Percentiles rank a stretch among this genome's conserved stretches.
Evolutionary conservation across 2,888 invertebrate species (phyloP).

Genomic region (Drosophila multiciliata): DNA sequence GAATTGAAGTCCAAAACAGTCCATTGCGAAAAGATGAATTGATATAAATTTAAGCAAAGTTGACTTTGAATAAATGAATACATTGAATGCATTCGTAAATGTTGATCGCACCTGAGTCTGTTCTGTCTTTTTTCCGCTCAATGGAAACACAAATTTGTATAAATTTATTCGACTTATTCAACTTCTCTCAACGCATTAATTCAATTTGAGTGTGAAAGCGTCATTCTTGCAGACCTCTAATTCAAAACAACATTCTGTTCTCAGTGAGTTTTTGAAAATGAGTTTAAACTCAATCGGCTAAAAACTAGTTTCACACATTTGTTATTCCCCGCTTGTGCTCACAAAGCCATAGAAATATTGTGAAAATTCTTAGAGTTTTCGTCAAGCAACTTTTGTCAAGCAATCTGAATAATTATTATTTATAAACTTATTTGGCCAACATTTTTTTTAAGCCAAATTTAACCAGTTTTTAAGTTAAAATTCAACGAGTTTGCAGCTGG

Average conservation of each 20-base stretch:
- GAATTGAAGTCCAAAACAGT: not conserved
- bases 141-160: not conserved
- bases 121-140: not conserved
- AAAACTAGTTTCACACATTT: not conserved
- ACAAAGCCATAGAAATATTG: not conserved
- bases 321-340: not conserved
- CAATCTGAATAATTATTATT: constrained; percentile 13
- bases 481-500: constrained; percentile 41
- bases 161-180: too few relatives aligned
- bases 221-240: not conserved
- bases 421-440: constrained; percentile 34
- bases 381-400: constrained; percentile 10
- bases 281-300: not conserved
- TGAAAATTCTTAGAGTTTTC: not conserved
- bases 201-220: not conserved
- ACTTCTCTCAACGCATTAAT: not conserved
- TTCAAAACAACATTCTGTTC: not conserved
- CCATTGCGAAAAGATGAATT: not conserved
- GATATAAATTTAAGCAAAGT: not conserved
- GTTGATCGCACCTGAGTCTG: not conserved
- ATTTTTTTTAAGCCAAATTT: constrained; percentile 29
- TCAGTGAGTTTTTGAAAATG: not conserved
- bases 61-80: not conserved
- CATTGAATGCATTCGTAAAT: not conserved
- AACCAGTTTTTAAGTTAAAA: constrained; percentile 37